Conservation (phyloP, 2,113 vertebrate species). For the Noturus placidus region DNA sequence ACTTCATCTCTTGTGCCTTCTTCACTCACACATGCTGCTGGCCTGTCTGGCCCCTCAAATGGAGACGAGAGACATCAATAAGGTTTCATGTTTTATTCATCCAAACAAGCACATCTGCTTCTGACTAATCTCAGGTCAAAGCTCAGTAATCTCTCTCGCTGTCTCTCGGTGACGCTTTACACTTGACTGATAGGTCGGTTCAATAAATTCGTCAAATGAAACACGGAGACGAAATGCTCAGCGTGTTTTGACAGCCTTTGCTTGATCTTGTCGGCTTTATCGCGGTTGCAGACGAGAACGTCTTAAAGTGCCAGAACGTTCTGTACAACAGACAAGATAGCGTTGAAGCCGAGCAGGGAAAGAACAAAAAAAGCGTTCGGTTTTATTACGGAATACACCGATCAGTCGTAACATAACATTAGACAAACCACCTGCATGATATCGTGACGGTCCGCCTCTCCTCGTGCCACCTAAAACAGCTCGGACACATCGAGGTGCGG, state of each 20-base stretch:
- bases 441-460: no score
- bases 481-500: no score
- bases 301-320: background rate
- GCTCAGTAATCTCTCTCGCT: conserved; percentile 21
- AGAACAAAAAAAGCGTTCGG: background rate
- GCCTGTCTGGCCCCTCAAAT: conserved; percentile 6
- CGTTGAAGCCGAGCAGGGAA: background rate
- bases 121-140: conserved; percentile 27
- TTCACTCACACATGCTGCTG: background rate
- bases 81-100: conserved; percentile 45
- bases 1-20: conserved; percentile 1
- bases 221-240: background rate
- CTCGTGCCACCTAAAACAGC: no score
- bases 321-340: background rate
- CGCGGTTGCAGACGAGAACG: background rate
- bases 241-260: conserved; percentile 1
- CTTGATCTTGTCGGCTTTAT: conserved; percentile 2
- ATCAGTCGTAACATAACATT: no score
- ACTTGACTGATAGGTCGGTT: conserved; percentile 7
- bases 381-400: no score
- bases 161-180: conserved; percentile 8
- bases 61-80: conserved; percentile 37
- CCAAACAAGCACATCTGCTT: conserved; percentile 24
- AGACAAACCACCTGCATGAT: no score
- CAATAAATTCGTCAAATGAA: conserved; percentile 16